Evolutionary conservation across 2,797 vertebrate species (phyloP), one percentile per base, ranked within the genome.

Genomic region (Neopelma chrysocephalum): DNA sequence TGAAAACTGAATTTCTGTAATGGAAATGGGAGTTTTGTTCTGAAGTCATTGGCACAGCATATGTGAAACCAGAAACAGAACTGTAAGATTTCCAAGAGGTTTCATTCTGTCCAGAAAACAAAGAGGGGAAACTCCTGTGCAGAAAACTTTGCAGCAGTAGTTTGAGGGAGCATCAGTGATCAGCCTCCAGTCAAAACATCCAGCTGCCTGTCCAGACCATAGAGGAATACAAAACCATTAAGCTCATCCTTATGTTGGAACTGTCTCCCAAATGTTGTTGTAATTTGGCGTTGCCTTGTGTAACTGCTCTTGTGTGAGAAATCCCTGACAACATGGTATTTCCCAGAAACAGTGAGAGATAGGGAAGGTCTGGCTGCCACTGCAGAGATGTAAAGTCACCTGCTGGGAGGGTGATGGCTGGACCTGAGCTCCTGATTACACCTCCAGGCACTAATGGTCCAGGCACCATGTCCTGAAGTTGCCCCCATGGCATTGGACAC

Each of bases 101-200:
- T 95, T 96, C 21, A n/a, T 95, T 82, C 22, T 82, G 32, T 77
- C 31, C 18, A 73, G 71, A 70, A 93, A 89, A 65, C 16, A 85
- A 77, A 80, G 31, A 69, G 5, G 42, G 42, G 57, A 82, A 89
- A 80, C 48, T 93, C 54, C 56, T 48, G 15, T 64, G 34, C 40
- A 62, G 58, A 89, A 81, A 69, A 75, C 45, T 57, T 47, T n/a
- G 58, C 47, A 62, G 51, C 32, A 91, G 75, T 45, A 60, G 45
- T 85, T 60, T 47, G 32, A 68, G 31, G 53, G 18, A 92, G 7
- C 50, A 85, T 85, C 50, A 54, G 18, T 31, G 26, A 45, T 61
- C 47, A 81, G 14, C 47, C 60, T 89, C 42, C 81, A 70, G n/a
- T 88, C 43, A 84, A 92, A 94, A 82, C 54, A 89, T 65, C 42